Conservation (phyloP, 2,888 invertebrate species). For the Adela reaumurella region DNA sequence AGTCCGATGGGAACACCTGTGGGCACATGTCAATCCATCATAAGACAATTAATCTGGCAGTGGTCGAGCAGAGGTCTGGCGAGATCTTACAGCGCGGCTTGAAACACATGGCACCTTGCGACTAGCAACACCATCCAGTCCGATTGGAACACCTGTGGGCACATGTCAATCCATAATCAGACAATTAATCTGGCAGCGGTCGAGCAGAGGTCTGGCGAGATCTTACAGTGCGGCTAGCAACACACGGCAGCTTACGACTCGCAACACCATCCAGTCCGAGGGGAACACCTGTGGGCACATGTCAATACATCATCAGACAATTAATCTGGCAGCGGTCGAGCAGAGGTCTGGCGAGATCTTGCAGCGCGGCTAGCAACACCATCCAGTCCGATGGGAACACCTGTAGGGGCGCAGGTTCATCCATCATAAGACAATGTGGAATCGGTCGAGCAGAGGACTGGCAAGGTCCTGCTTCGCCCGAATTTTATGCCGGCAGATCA, state of each 20-base stretch:
- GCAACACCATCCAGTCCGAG: constrained; percentile 86
- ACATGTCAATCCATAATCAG: too few relatives aligned
- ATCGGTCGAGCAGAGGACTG: constrained; percentile 80
- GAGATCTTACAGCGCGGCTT: constrained; percentile 82
- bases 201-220: constrained; percentile 81
- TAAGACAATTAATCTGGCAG: too few relatives aligned
- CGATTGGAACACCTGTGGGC: constrained; percentile 65
- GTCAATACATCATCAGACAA: too few relatives aligned
- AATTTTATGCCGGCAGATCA: too few relatives aligned
- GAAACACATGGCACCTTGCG: constrained; percentile 80
- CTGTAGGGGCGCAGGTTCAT: too few relatives aligned
- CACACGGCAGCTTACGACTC: constrained; percentile 83
- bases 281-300: constrained; percentile 66
- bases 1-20: constrained; percentile 79
- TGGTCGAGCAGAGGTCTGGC: constrained; percentile 83
- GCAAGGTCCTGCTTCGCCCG: constrained; percentile 86
- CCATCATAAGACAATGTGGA: too few relatives aligned
- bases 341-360: constrained; percentile 85
- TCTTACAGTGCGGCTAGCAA: constrained; percentile 83
- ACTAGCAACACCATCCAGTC: constrained; percentile 92
- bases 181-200: constrained; percentile 82
- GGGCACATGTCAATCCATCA: too few relatives aligned
- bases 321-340: constrained; percentile 82
- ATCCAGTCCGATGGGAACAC: constrained; percentile 90
- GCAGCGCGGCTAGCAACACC: constrained; percentile 77